These are phyloP conservation scores for Mus musculus DNA, from an alignment of 2,113 vertebrate species.

Conservation along the genomic window GRCm39 chr11:110338501-110339000, in stretches of 20 bases:
- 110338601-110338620: neutral
- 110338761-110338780: neutral
- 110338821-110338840: neutral
- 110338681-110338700: neutral
- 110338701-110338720: neutral
- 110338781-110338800: neutral
- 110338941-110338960: slow-evolving; percentile 26
- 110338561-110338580: neutral
- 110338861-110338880: neutral
- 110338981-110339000: neutral
- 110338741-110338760: neutral
- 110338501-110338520: neutral
- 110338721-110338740: too few relatives aligned
- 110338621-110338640: neutral
- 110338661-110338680: neutral
- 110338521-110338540: too few relatives aligned
- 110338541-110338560: too few relatives aligned
- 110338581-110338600: neutral
- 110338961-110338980: slow-evolving; percentile 21
- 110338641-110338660: accelerated
- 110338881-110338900: neutral
- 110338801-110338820: neutral
- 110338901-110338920: neutral
- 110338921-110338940: neutral
- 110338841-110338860: neutral